These are phyloP conservation scores for Pseudopipra pipra DNA, from an alignment of 2,113 vertebrate genomes.

Conservation along the genomic window DNA sequence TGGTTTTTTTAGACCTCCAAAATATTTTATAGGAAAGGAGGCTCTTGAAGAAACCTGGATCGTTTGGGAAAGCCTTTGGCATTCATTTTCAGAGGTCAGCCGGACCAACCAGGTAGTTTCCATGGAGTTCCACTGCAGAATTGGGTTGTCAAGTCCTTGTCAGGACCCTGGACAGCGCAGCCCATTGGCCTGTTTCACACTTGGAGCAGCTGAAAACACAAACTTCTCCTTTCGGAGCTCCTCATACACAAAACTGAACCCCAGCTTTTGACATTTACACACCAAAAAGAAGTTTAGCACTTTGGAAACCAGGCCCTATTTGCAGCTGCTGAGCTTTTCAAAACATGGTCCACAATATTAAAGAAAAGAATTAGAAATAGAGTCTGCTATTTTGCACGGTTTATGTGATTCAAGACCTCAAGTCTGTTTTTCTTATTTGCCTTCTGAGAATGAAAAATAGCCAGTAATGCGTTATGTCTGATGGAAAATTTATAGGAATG, in stretches of 20 bases:
- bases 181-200: fast-evolving
- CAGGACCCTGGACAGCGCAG: neutral
- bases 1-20: neutral
- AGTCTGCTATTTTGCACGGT: neutral
- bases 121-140: fast-evolving
- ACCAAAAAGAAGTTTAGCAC: neutral
- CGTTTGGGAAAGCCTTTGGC: neutral
- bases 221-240: neutral
- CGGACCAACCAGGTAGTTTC: fast-evolving
- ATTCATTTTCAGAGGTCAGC: neutral
- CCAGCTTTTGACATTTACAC: fast-evolving
- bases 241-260: neutral
- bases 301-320: neutral
- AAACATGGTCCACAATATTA: neutral
- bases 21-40: neutral
- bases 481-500: constrained; percentile 25
- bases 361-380: neutral
- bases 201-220: neutral
- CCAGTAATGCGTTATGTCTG: neutral
- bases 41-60: neutral
- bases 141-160: fast-evolving
- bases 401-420: neutral
- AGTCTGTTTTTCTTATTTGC: constrained; percentile 23
- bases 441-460: constrained; percentile 28
- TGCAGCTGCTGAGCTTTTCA: neutral